These are phyloP conservation scores for Elephantulus edwardii DNA, from an alignment of 2,113 vertebrate genomes.

Conservation along the genomic window DNA sequence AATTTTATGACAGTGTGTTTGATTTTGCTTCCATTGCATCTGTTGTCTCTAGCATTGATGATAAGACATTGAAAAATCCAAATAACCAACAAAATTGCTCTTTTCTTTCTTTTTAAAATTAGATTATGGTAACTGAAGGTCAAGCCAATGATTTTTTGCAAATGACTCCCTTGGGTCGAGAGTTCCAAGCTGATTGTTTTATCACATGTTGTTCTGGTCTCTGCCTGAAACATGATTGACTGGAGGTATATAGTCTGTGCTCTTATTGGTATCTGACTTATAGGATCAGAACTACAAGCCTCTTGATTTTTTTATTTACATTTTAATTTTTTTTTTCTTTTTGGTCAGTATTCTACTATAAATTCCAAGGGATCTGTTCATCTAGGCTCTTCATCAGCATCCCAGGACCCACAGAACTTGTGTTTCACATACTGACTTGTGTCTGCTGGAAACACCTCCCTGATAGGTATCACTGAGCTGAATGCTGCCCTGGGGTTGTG, in stretches of 20 bases:
- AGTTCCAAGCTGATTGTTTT: not conserved
- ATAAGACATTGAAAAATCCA: not conserved
- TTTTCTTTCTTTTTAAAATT: too few species aligned
- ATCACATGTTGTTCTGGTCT: not conserved
- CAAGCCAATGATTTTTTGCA: not conserved
- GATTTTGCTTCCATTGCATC: too few species aligned
- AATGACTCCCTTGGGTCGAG: not conserved
- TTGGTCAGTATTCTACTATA: constrained; percentile 19
- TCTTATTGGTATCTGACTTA: not conserved
- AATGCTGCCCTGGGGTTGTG: constrained; percentile 76
- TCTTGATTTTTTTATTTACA: too few species aligned
- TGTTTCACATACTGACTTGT: constrained; percentile 66
- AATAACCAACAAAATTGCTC: not conserved
- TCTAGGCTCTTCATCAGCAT: not conserved
- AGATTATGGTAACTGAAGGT: not conserved
- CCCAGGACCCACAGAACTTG: constrained; percentile 30
- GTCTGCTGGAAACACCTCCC: constrained; percentile 27
- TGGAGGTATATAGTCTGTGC: not conserved
- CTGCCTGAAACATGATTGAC: not conserved
- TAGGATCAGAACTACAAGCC: too few species aligned
- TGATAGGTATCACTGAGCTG: constrained; percentile 73
- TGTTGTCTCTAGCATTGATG: not conserved
- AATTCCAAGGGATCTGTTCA: constrained; percentile 63
- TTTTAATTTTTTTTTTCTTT: too few species aligned
- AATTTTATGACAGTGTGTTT: too few species aligned